Evolutionary conservation across 2,113 vertebrate species (phyloP).

Genomic region (Axis porcinus): DNA sequence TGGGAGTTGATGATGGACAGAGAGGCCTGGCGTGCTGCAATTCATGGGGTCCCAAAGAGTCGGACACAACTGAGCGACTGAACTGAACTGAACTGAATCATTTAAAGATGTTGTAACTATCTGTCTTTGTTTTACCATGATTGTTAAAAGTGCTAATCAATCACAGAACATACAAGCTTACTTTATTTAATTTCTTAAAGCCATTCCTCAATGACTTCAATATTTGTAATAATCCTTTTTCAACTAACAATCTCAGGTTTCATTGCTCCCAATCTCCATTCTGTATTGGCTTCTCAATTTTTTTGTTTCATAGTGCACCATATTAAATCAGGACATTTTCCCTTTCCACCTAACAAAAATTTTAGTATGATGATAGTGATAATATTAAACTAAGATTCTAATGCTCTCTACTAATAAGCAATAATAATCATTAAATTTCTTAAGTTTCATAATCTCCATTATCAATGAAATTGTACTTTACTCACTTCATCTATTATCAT

Average conservation of each 20-base stretch:
- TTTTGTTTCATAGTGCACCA: background rate
- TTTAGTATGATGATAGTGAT: background rate
- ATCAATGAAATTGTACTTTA: background rate
- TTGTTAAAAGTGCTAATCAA: background rate
- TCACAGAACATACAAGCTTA: background rate
- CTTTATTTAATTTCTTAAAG: background rate
- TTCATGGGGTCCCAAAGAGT: no score
- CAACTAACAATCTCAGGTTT: background rate
- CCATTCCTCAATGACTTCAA: background rate
- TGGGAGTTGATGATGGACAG: no score
- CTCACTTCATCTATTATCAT: background rate
- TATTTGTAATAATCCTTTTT: background rate
- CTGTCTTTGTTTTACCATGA: background rate
- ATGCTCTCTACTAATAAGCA: background rate
- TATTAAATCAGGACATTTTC: background rate
- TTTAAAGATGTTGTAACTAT: background rate
- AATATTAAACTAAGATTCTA: background rate
- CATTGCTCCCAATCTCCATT: background rate
- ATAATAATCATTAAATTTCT: background rate
- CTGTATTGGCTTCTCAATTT: background rate
- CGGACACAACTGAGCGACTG: no score
- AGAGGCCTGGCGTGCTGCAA: no score
- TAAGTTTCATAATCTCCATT: background rate
- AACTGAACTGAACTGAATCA: background rate
- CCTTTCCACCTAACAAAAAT: background rate